Base-by-base conservation (phyloP, 2,113 vertebrate species). In the Megalops atlanticus region DNA sequence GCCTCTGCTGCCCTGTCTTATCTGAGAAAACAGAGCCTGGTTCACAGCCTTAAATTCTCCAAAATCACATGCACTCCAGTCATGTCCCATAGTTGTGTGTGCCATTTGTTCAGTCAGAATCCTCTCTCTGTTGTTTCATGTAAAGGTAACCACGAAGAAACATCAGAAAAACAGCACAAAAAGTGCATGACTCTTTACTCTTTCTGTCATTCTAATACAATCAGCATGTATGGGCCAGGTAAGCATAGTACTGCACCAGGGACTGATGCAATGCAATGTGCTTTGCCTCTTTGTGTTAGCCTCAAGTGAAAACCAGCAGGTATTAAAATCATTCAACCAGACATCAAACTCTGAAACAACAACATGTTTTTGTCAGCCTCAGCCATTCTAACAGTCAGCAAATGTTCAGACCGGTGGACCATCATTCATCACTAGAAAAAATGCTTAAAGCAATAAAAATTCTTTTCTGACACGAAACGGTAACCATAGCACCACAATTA, bases 371-470 rank as follows among this genome's bases (percentile, higher is more conserved):
- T 33, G 40, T 70, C 24, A 31, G 15, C 24, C 27, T 47, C 49
- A 45, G 38, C 10, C 75, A 54, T 33, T 52, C 52, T 77, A 40
- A 49, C 27, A 76, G 43, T 33, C 27, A 76, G 21, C 41, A 76
- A 76, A 76, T 27, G 12, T 31, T 41, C 39, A 64, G 39, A 70
- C 58, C 35, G 33, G 11, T 33, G 11, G 40, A 21, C 68, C 49
- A n/a, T 68, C 64, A 31, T 79, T 43, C 58, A 69, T 39, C 54
- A 54, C 24, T 31, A 18, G 49, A 77, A 72, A 49, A 41, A 3
- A 70, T 4, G 58, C 40, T n/a, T n/a, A 52, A 39, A 77, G 64
- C 18, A 77, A 70, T 70, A 77, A 39, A 76, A 82, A 68, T 64
- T 69, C 18, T 52, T 73, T 70, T 49, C 43, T 76, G 40, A 69